Conservation (phyloP, 2,888 invertebrate species). For the Polydrusus pterygomalis region DNA sequence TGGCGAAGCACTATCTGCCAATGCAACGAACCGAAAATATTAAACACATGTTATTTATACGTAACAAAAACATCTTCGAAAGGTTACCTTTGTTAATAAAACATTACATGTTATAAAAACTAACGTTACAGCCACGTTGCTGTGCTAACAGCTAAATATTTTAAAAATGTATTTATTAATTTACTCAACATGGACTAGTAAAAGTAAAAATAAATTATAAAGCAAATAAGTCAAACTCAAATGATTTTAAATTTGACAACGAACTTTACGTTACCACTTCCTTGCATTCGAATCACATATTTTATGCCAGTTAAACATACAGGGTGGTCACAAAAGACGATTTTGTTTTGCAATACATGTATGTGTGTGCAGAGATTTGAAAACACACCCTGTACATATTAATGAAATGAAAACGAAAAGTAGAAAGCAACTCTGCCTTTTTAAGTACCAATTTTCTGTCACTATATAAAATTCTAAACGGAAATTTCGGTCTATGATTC, state of each 20-base stretch:
- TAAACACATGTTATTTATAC: too few species aligned
- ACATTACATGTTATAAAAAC: too few species aligned
- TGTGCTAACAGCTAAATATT: too few species aligned
- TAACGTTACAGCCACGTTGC: too few species aligned
- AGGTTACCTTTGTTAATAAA: too few species aligned
- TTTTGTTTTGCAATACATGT: background rate
- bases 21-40: too few species aligned
- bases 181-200: too few species aligned
- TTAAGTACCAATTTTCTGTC: background rate
- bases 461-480: background rate
- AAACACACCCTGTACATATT: conserved; percentile 37
- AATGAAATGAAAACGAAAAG: conserved; percentile 51
- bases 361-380: background rate
- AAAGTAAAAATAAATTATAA: background rate
- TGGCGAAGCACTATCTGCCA: too few species aligned
- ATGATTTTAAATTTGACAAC: conserved; percentile 10
- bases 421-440: conserved; percentile 14
- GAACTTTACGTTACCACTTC: background rate
- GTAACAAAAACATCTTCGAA: too few species aligned
- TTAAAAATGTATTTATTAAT: too few species aligned
- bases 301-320: conserved; percentile 13
- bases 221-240: background rate
- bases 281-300: conserved; percentile 4
- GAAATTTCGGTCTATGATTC: conserved; percentile 18
- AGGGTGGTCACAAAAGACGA: conserved; percentile 8